Conservation (phyloP, 1,140 invertebrate species). For the Drosophila triauraria region DNA sequence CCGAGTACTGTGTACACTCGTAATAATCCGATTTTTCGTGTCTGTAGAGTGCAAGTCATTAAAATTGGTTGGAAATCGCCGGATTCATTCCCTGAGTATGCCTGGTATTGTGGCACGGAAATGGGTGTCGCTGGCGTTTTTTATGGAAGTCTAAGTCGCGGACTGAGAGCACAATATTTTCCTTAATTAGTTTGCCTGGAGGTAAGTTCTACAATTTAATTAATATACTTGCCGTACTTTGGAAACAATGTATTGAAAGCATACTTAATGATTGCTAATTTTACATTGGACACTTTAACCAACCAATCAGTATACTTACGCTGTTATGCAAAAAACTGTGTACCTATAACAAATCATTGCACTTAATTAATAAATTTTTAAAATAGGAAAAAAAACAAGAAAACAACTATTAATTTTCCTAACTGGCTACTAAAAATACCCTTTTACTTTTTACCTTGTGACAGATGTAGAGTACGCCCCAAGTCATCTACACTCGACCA, state of each 20-base stretch:
- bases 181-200: conserved; percentile 2
- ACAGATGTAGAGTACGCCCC: conserved; percentile 4
- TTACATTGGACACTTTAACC: neutral
- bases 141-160: conserved; percentile 6
- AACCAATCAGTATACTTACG: too few relatives aligned
- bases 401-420: neutral
- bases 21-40: conserved; percentile 61
- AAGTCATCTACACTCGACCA: conserved; percentile 10
- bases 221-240: neutral
- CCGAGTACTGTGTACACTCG: conserved; percentile 37
- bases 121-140: conserved; percentile 14
- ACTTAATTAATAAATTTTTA: too few relatives aligned
- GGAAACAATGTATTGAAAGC: neutral
- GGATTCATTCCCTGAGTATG: conserved; percentile 27
- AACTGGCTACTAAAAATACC: neutral
- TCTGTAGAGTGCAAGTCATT: conserved; percentile 68
- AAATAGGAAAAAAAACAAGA: too few relatives aligned
- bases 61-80: conserved; percentile 56
- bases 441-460: neutral
- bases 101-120: conserved; percentile 15
- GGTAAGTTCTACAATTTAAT: neutral
- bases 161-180: conserved; percentile 6
- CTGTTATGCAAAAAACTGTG: too few relatives aligned
- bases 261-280: neutral
- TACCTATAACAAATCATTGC: too few relatives aligned